Percentiles rank a stretch among this genome's conserved stretches.
These are phyloP conservation scores for Stomatorhinus ivindoensis DNA, from an alignment of 2,113 vertebrate genomes.

Conservation along the genomic window DNA sequence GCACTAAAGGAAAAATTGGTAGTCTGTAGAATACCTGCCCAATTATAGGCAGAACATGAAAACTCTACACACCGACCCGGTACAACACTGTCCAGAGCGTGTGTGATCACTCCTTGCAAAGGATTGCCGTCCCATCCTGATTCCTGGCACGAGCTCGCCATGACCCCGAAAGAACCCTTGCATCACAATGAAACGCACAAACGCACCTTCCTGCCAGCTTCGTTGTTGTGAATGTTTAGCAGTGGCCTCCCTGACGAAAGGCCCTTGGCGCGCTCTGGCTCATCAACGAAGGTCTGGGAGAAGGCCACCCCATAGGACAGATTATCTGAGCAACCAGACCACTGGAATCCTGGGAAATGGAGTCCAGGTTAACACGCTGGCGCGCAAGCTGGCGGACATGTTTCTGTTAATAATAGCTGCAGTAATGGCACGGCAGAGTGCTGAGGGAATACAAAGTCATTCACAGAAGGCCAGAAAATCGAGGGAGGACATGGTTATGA, in stretches of 20 bases:
- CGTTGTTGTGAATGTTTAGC: slow-evolving; percentile 67
- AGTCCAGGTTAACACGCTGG: background rate
- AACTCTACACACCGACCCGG: background rate
- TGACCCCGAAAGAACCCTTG: background rate
- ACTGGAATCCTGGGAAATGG: slow-evolving; percentile 59
- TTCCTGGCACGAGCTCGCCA: background rate
- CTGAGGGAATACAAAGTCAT: background rate
- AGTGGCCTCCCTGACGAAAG: slow-evolving; percentile 55
- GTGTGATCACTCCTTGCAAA: background rate
- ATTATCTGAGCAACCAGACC: slow-evolving; percentile 72
- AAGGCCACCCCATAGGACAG: slow-evolving; percentile 61
- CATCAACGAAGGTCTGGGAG: slow-evolving; percentile 68
- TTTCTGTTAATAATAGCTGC: background rate
- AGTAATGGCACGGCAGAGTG: background rate
- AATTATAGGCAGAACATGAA: background rate
- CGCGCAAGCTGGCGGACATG: background rate
- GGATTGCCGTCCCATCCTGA: background rate
- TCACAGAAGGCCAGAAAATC: background rate
- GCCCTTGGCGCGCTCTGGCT: slow-evolving; percentile 53
- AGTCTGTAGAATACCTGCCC: background rate
- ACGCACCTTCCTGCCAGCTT: slow-evolving; percentile 62
- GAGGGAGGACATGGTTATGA: background rate
- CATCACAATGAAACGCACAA: too few relatives aligned
- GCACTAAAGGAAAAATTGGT: background rate
- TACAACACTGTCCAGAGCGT: background rate